Conservation (phyloP, 2,113 vertebrate genomes). For the Cromileptes altivelis region DNA sequence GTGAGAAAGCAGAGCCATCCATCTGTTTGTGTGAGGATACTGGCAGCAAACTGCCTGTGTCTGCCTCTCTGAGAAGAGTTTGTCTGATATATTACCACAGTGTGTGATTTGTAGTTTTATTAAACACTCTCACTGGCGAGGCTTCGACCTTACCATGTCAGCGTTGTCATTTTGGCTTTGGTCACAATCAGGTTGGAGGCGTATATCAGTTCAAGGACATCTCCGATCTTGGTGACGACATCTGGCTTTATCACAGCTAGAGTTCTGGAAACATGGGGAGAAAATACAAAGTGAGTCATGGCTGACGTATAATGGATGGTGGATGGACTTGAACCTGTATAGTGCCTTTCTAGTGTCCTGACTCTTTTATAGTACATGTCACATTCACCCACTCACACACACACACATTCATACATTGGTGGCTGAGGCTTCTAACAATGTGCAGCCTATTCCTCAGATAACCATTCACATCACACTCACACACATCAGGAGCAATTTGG, state of each 20-base stretch:
- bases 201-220: conserved; percentile 90
- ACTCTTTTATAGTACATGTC: too few relatives aligned
- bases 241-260: conserved; percentile 95
- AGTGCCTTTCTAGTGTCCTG: too few relatives aligned
- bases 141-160: conserved; percentile 88
- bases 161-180: conserved; percentile 94
- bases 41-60: conserved; percentile 17
- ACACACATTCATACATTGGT: too few relatives aligned
- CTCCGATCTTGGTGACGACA: conserved; percentile 88
- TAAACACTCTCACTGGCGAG: neutral
- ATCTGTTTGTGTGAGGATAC: conserved; percentile 29
- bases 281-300: neutral
- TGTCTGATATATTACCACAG: conserved; percentile 16
- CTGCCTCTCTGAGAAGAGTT: conserved; percentile 9
- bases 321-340: too few relatives aligned
- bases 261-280: conserved; percentile 83
- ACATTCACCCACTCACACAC: too few relatives aligned
- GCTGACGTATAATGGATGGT: neutral
- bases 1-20: conserved; percentile 43
- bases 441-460: too few relatives aligned
- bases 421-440: too few relatives aligned
- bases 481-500: too few relatives aligned
- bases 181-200: conserved; percentile 92
- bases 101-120: neutral
- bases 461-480: too few relatives aligned